A percentile compares a stretch with the other conserved stretches of the same genome.
Evolutionary conservation across 1,140 invertebrate genomes (phyloP).

Genomic region (Arion vulgaris): DNA sequence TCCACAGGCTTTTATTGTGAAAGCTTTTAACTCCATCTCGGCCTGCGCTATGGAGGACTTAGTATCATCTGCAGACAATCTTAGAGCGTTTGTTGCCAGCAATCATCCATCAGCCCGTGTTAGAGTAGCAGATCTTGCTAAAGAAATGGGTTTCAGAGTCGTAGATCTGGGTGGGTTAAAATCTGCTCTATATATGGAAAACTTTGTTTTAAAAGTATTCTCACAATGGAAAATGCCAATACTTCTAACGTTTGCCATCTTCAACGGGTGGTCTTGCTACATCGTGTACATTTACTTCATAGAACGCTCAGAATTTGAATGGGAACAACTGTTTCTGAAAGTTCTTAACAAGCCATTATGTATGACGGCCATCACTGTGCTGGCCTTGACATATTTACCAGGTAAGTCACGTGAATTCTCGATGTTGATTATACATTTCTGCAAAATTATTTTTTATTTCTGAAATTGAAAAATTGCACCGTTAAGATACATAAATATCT

Average conservation of each 20-base stretch:
- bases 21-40: conserved; percentile 68
- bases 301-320: conserved; percentile 54
- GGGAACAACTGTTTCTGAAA: conserved; percentile 66
- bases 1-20: conserved; percentile 57
- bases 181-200: conserved; percentile 58
- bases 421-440: no score
- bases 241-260: conserved; percentile 58
- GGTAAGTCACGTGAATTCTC: conserved; percentile 41
- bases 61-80: conserved; percentile 41
- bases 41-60: conserved; percentile 64
- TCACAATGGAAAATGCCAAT: conserved; percentile 61
- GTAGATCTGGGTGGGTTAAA: conserved; percentile 57
- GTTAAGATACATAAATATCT: no score
- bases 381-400: conserved; percentile 65
- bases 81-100: conserved; percentile 60
- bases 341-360: conserved; percentile 67
- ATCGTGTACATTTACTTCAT: conserved; percentile 65
- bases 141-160: conserved; percentile 61
- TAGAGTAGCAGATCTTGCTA: conserved; percentile 52
- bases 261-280: conserved; percentile 65
- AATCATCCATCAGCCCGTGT: conserved; percentile 50
- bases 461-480: no score
- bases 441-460: no score
- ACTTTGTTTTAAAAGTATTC: conserved; percentile 55
- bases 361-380: conserved; percentile 64